Percentiles rank a stretch among this genome's conserved stretches.
Evolutionary conservation across 2,888 invertebrate genomes (phyloP).

Genomic region (Actias luna): DNA sequence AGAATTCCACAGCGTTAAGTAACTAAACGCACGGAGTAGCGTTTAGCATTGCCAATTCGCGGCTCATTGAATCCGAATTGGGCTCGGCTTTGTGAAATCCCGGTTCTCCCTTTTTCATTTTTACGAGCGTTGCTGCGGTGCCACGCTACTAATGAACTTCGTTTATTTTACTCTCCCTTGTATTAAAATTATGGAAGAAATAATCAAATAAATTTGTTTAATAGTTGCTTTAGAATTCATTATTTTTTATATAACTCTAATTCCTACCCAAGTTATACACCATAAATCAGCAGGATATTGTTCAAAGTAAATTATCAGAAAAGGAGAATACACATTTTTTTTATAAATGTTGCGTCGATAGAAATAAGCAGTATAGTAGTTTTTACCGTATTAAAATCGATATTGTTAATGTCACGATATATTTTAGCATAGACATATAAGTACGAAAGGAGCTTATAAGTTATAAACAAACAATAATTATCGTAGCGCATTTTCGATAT

Average conservation of each 20-base stretch:
- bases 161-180: slow-evolving; percentile 35
- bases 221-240: neutral
- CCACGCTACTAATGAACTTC: slow-evolving; percentile 56
- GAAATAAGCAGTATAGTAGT: no score
- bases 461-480: no score
- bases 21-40: slow-evolving; percentile 25
- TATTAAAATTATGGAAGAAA: slow-evolving; percentile 34
- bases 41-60: slow-evolving; percentile 62
- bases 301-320: no score
- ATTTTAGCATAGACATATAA: no score
- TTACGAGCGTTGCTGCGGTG: slow-evolving; percentile 59
- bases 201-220: slow-evolving; percentile 16
- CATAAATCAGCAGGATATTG: no score
- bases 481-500: no score
- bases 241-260: neutral
- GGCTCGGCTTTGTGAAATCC: slow-evolving; percentile 57
- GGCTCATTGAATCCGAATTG: slow-evolving; percentile 70
- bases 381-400: no score
- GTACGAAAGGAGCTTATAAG: no score
- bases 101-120: slow-evolving; percentile 61
- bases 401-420: no score
- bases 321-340: no score
- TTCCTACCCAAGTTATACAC: neutral
- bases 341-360: no score
- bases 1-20: neutral